These are phyloP conservation scores for Cerastis leucographa DNA, from an alignment of 2,888 invertebrate species.

Conservation along the genomic window DNA sequence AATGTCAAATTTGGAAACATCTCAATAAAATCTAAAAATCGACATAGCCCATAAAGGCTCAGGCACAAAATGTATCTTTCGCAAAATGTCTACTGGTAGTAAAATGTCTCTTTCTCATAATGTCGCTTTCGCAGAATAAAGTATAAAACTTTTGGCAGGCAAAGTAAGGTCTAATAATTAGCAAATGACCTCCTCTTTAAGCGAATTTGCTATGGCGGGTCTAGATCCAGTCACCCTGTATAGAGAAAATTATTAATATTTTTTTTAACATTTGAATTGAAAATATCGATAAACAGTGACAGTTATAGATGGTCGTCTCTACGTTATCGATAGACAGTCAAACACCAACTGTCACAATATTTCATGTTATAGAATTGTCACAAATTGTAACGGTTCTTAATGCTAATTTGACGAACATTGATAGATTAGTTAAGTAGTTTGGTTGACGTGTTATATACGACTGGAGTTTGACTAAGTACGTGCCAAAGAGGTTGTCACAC, in stretches of 20 bases:
- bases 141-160: no score
- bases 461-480: constrained; percentile 1
- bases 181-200: no score
- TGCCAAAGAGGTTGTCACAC: constrained; percentile 2
- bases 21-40: no score
- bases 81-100: no score
- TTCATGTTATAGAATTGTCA: constrained; percentile 52
- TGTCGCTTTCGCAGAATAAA: no score
- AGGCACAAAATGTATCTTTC: no score
- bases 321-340: constrained; percentile 38
- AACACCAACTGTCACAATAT: constrained; percentile 57
- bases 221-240: no score
- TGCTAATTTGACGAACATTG: constrained; percentile 53
- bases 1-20: no score
- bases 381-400: constrained; percentile 47
- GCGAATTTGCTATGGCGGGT: no score
- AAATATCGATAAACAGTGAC: constrained; percentile 19
- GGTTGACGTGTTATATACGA: constrained; percentile 27
- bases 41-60: no score
- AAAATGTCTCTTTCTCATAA: no score
- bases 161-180: no score
- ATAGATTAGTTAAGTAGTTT: constrained; percentile 40
- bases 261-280: constrained; percentile 17
- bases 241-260: neutral
- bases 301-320: constrained; percentile 39